These are phyloP conservation scores for Stegodyphus dumicola DNA, from an alignment of 1,140 invertebrate species.

Conservation along the genomic window DNA sequence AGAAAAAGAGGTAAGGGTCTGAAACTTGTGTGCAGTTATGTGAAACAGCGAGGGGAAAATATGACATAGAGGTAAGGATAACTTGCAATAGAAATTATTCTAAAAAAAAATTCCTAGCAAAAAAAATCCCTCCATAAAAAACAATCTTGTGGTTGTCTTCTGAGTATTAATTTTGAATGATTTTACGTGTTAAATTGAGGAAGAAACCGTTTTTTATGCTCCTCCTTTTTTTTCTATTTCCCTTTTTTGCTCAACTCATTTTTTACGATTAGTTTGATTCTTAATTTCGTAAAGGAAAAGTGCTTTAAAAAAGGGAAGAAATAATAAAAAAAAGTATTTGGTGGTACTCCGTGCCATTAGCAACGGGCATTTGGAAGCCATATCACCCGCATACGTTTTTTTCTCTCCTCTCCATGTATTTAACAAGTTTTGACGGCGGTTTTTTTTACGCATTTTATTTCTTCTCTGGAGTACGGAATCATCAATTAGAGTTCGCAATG, in stretches of 20 bases:
- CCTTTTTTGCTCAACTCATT: constrained; percentile 46
- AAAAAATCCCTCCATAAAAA: constrained; percentile 42
- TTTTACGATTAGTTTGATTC: constrained; percentile 59
- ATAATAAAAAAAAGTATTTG: constrained; percentile 8
- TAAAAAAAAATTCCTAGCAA: constrained; percentile 39
- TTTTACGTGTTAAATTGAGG: constrained; percentile 61
- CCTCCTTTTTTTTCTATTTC: neutral
- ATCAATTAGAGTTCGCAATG: constrained; percentile 49
- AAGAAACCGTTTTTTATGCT: constrained; percentile 38
- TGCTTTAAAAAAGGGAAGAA: constrained; percentile 1
- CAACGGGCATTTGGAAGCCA: constrained; percentile 34
- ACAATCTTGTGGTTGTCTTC: constrained; percentile 59
- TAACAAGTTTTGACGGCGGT: constrained; percentile 56
- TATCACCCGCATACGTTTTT: constrained; percentile 44
- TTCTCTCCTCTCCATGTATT: constrained; percentile 32
- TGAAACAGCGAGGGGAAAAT: constrained; percentile 25
- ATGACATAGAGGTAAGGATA: constrained; percentile 38
- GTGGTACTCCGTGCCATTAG: constrained; percentile 35
- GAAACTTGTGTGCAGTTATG: constrained; percentile 30
- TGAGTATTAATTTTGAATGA: constrained; percentile 61
- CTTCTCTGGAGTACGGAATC: constrained; percentile 30
- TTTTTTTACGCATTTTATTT: constrained; percentile 21
- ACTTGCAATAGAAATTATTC: constrained; percentile 17
- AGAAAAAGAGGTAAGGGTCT: too few relatives aligned
- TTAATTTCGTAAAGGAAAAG: constrained; percentile 53